Conservation (phyloP, 1,140 invertebrate genomes). For the Psix sp. region DNA sequence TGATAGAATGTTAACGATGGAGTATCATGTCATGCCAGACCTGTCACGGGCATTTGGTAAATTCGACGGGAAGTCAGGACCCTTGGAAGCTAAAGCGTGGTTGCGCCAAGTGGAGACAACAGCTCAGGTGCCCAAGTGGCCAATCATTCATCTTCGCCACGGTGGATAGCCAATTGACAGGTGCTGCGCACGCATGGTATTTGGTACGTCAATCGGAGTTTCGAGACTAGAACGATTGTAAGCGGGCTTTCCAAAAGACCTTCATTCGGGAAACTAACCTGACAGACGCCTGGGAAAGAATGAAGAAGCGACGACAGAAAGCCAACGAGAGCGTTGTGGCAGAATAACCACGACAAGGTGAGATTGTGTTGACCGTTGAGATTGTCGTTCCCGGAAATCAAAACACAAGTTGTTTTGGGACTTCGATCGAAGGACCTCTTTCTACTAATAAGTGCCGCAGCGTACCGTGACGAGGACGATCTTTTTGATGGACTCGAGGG, state of each 20-base stretch:
- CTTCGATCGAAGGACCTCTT: slow-evolving; percentile 29
- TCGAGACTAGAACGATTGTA: neutral
- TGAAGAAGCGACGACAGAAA: slow-evolving; percentile 33
- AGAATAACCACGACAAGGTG: slow-evolving; percentile 52
- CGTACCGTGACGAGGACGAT: slow-evolving; percentile 13
- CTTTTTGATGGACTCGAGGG: slow-evolving; percentile 15
- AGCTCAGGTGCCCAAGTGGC: neutral
- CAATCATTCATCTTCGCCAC: slow-evolving; percentile 1
- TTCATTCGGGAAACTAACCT: slow-evolving; percentile 12
- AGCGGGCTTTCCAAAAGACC: neutral
- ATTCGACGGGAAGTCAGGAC: neutral
- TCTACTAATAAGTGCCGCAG: neutral
- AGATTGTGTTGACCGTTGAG: slow-evolving; percentile 40
- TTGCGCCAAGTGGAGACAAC: neutral
- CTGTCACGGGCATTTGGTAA: neutral
- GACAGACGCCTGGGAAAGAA: slow-evolving; percentile 32
- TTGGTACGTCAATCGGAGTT: slow-evolving; percentile 8
- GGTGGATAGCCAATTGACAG: neutral
- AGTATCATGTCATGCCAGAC: no score
- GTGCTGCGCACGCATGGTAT: slow-evolving; percentile 7
- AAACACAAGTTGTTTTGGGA: slow-evolving; percentile 41
- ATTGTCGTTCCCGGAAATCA: slow-evolving; percentile 26
- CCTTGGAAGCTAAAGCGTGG: slow-evolving; percentile 3
- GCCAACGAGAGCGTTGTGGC: slow-evolving; percentile 19
- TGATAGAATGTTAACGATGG: no score